Evolutionary conservation across 1,140 invertebrate genomes (phyloP).

Genomic region (Gonatopus flavifemur): DNA sequence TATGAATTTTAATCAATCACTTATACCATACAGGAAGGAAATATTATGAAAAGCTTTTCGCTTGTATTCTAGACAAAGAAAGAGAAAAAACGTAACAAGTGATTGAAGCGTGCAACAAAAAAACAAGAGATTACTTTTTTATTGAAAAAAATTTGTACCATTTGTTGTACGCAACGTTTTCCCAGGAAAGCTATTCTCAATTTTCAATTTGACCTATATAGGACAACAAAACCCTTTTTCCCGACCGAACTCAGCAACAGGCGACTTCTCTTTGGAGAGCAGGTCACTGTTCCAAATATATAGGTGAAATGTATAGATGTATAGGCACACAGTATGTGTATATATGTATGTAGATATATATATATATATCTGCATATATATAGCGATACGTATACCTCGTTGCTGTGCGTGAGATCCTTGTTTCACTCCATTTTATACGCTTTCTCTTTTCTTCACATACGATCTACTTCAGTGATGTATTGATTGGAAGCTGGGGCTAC

Average conservation of each 20-base stretch:
- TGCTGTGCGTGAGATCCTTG: too few relatives aligned
- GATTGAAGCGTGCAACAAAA: not conserved
- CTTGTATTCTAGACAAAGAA: not conserved
- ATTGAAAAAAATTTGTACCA: too few relatives aligned
- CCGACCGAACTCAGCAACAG: conserved; percentile 22
- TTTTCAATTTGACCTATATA: not conserved
- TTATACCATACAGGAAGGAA: too few relatives aligned
- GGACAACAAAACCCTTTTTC: not conserved
- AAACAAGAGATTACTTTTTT: too few relatives aligned
- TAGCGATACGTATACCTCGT: not conserved
- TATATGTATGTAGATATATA: not conserved
- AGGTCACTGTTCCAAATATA: conserved; percentile 1
- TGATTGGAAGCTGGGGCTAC: conserved; percentile 42
- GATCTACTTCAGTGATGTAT: conserved; percentile 29
- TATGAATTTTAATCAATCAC: too few relatives aligned
- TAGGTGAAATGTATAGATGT: conserved; percentile 18
- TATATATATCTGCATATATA: not conserved
- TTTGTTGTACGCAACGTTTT: too few relatives aligned
- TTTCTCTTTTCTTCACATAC: not conserved
- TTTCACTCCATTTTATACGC: not conserved
- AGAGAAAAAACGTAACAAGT: conserved; percentile 1
- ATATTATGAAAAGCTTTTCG: too few relatives aligned
- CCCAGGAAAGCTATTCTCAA: not conserved
- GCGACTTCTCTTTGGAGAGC: conserved; percentile 20
- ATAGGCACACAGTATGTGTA: not conserved